phyloP scores from a whole-genome alignment of 2,888 invertebrate species.

The Eilema caniola region DNA sequence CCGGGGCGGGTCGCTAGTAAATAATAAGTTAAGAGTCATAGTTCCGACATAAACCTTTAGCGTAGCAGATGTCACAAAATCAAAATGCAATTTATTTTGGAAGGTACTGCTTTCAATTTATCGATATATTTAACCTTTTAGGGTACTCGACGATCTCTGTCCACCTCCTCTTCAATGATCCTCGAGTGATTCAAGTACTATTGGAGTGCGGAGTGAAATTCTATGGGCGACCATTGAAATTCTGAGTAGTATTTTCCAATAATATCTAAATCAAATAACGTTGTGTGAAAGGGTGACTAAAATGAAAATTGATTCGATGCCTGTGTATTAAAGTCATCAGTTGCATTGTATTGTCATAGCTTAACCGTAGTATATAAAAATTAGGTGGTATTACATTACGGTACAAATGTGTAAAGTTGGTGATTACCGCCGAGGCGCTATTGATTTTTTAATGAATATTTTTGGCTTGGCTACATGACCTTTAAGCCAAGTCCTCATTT shows the following conservation, averaged over 20 bases:
- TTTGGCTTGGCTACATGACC: no score
- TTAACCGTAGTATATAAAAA: no score
- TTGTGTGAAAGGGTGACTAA: background rate
- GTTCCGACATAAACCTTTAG: background rate
- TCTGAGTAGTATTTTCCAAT: background rate
- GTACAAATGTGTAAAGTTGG: no score
- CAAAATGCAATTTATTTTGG: conserved; percentile 8
- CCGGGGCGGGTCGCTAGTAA: no score
- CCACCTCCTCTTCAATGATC: background rate
- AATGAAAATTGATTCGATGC: background rate
- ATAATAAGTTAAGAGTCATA: background rate
- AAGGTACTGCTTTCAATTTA: background rate
- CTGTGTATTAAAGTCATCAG: no score
- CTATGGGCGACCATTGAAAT: background rate
- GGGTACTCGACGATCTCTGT: background rate
- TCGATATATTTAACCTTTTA: background rate
- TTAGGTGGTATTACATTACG: no score
- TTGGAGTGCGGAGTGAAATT: conserved; percentile 1
- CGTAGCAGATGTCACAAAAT: background rate
- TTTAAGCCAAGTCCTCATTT: no score
- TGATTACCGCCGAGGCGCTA: no score
- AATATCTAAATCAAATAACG: background rate
- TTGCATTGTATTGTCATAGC: no score
- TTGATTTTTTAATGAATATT: no score
- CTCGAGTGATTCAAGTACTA: conserved; percentile 3